phyloP scores from a whole-genome alignment of 2,113 vertebrate species.

The Erpornis zantholeuca region DNA sequence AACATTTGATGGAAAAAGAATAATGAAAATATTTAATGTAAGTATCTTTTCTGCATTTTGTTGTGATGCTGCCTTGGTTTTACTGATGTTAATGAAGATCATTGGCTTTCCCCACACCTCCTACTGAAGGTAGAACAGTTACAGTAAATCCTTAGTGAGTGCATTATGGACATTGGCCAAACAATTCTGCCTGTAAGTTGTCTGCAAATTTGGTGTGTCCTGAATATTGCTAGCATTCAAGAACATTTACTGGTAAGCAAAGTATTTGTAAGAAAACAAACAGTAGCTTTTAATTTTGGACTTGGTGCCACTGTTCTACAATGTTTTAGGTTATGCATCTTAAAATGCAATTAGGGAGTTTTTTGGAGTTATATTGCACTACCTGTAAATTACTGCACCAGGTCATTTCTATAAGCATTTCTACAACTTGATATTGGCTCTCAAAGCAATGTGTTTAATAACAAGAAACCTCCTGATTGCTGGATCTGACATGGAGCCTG shows the following conservation, averaged over 20 bases:
- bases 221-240: neutral
- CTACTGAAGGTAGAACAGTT: neutral
- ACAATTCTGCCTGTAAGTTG: neutral
- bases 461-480: neutral
- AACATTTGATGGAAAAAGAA: neutral
- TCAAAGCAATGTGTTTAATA: neutral
- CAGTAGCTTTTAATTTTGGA: neutral
- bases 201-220: neutral
- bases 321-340: neutral
- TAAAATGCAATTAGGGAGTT: rapidly evolving
- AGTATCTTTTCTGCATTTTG: neutral
- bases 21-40: neutral
- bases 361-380: neutral
- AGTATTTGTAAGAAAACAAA: neutral
- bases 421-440: rapidly evolving
- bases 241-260: neutral
- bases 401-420: neutral
- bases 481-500: neutral
- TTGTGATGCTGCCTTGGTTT: neutral
- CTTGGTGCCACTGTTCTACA: neutral
- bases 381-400: neutral
- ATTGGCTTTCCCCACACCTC: neutral
- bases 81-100: neutral
- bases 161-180: neutral
- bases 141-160: neutral